These are phyloP conservation scores for Trypoxylus dichotomus DNA, from an alignment of 1,140 invertebrate genomes.

Conservation along the genomic window DNA sequence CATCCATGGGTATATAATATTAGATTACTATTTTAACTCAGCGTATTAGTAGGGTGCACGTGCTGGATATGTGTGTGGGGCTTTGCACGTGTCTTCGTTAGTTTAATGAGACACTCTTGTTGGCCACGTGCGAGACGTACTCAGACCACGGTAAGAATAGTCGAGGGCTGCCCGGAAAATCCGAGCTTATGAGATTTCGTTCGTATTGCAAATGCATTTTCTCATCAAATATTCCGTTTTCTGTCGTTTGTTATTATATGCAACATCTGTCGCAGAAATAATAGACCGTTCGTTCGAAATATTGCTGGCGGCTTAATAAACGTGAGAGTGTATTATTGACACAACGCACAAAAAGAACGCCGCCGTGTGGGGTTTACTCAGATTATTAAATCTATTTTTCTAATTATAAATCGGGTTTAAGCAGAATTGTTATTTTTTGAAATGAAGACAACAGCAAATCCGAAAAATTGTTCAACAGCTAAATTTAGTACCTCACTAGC, in stretches of 20 bases:
- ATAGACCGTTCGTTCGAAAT: not conserved
- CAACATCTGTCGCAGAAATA: not conserved
- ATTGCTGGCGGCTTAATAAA: not conserved
- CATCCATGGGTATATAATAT: conserved; percentile 31
- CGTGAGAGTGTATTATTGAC: not conserved
- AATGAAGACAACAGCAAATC: too few relatives aligned
- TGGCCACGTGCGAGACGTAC: conserved; percentile 39
- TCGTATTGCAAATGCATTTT: not conserved
- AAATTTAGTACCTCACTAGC: too few relatives aligned
- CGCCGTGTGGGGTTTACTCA: too few relatives aligned
- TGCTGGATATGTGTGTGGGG: conserved; percentile 34
- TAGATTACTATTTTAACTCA: conserved; percentile 39
- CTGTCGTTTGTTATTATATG: not conserved
- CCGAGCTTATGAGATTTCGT: conserved; percentile 22
- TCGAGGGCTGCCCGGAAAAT: conserved; percentile 18
- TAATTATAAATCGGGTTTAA: too few relatives aligned
- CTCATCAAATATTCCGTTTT: conserved; percentile 22
- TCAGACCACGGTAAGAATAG: conserved; percentile 34
- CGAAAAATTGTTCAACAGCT: too few relatives aligned
- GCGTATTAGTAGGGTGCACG: conserved; percentile 37
- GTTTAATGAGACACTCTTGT: conserved; percentile 43
- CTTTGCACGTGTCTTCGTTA: conserved; percentile 42
- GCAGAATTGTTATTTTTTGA: too few relatives aligned
- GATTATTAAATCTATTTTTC: too few relatives aligned
- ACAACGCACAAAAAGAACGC: not conserved